Base-by-base conservation (phyloP, 2,113 vertebrate genomes). In the Lepisosteus osseus region DNA sequence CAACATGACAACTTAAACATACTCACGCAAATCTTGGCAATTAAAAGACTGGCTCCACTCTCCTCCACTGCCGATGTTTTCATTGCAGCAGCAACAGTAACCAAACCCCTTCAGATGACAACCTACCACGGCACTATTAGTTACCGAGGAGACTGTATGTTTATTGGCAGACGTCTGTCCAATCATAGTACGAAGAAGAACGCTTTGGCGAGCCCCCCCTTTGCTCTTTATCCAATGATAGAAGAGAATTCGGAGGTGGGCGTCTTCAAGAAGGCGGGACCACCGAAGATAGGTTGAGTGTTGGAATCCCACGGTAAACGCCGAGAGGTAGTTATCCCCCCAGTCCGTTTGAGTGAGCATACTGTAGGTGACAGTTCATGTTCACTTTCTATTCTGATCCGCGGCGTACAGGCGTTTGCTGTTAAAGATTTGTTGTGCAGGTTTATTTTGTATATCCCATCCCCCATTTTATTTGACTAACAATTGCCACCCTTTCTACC, bases 41-140 rank as follows among this genome's bases (percentile, higher is more conserved):
- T 29, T 29, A 29, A 29, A 29, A 9, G 47, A 5, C 56, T 13
- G 74, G 74, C 76, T 75, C 72, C 80, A 74, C 67, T 74, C 83
- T 80, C 86, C 84, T 84, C 85, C 78, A 67, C 67, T 82, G 79
- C 54, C 76, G 84, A 70, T 84, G 77, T 83, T 86, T 79, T 84
- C 81, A 85, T 88, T 85, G 82, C 88, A 83, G 86, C 87, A 80
- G 79, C 89, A 29, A 29, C 29, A 84, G 82, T 81, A 82, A 85
- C 84, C 76, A 82, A 82, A 82, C 81, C 84, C 83, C 83, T 70
- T 61, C 61, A 77, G 74, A 83, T 85, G 81, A 86, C 87, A 84
- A 80, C 81, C 84, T 81, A 81, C 85, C 76, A 54, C 54, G 72
- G 84, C 29, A 29, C 77, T 17, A 84, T 76, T 78, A 81, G 87